Conservation (phyloP, 1,140 invertebrate species). For the Platorchestia sp. region DNA sequence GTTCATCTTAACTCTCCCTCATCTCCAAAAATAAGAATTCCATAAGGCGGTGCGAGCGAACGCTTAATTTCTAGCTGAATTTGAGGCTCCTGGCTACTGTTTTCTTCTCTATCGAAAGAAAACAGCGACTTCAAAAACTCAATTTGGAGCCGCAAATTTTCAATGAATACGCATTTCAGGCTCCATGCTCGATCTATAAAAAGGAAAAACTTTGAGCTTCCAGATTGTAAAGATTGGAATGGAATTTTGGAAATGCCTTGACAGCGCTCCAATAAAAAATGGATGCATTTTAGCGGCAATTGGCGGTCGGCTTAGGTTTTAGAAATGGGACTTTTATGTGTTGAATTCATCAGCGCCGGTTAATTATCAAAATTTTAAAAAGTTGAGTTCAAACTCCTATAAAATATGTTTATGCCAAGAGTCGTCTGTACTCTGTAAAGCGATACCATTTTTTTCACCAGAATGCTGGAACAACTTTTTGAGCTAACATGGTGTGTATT, state of each 20-base stretch:
- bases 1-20: too few species aligned
- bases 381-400: neutral
- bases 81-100: conserved; percentile 19
- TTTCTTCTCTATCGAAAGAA: conserved; percentile 49
- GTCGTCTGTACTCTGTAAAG: neutral
- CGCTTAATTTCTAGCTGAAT: neutral
- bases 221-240: conserved; percentile 4
- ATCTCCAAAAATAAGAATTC: neutral
- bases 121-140: conserved; percentile 46
- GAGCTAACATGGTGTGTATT: neutral
- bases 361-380: neutral
- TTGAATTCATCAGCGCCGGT: neutral
- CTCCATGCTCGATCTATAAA: neutral
- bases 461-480: neutral
- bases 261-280: neutral
- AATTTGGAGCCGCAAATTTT: conserved; percentile 34
- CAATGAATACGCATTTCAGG: conserved; percentile 53
- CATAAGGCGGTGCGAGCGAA: neutral
- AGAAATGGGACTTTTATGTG: neutral
- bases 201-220: neutral
- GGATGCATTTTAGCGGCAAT: neutral
- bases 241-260: conserved; percentile 13
- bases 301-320: neutral
- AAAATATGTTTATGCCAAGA: neutral
- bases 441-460: neutral